phyloP scores from a whole-genome alignment of 92 coral and sea anemone species.

The Paragorgia papillata region DNA sequence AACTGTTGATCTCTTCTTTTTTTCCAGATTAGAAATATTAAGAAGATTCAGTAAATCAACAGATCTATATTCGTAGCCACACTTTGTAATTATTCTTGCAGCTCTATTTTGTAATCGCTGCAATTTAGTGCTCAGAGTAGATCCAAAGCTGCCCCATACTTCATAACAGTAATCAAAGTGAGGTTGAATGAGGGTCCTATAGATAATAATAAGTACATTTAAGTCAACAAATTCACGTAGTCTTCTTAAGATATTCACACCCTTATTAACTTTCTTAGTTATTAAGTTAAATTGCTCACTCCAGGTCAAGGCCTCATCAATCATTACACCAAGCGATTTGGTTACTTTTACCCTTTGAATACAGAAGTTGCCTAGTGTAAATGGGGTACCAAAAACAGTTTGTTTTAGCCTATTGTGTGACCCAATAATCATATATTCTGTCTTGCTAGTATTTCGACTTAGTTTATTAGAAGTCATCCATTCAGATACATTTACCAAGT shows the following conservation, averaged over 20 bases:
- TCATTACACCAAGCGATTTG: neutral
- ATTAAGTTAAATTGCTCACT: neutral
- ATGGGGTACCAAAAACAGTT: no score
- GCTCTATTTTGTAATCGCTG: conserved; percentile 9
- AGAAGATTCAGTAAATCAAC: neutral
- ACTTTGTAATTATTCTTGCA: neutral
- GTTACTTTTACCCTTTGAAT: neutral
- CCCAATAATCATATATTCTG: no score
- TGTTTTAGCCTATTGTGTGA: no score
- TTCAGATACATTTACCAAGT: no score
- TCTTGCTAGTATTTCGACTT: no score
- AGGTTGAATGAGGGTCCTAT: neutral
- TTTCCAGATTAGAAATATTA: no score
- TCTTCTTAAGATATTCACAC: neutral
- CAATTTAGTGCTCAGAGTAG: neutral
- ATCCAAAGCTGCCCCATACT: neutral
- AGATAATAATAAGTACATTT: neutral
- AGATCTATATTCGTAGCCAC: neutral
- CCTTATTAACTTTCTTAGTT: neutral
- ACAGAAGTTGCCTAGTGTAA: no score
- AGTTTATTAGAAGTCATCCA: no score
- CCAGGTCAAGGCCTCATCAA: neutral
- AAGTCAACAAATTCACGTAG: neutral
- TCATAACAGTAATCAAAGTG: neutral
- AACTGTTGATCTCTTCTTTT: no score